Percentiles rank a stretch among this genome's conserved stretches.
Conservation (phyloP, 2,797 vertebrate genomes). For the Sebastes goodei region DNA sequence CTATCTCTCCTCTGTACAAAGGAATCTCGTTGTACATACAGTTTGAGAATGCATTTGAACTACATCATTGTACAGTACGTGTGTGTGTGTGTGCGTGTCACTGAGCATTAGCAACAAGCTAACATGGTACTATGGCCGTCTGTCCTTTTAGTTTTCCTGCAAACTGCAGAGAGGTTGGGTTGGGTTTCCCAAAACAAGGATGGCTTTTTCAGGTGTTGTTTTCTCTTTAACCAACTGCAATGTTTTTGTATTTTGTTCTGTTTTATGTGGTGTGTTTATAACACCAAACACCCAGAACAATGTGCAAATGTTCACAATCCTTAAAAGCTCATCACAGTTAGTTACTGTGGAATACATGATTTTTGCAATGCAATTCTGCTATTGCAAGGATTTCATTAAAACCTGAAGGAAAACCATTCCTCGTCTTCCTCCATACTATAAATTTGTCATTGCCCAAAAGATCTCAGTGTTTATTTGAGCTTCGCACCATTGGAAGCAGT, state of each 20-base stretch:
- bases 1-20: conserved; percentile 64
- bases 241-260: not conserved
- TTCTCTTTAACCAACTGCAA: not conserved
- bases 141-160: conserved; percentile 24
- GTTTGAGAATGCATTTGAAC: conserved; percentile 52
- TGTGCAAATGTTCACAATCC: not conserved
- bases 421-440: not conserved
- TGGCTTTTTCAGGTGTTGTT: not conserved
- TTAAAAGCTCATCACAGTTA: not conserved
- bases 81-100: conserved; percentile 46
- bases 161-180: conserved; percentile 35
- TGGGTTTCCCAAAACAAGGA: conserved; percentile 29
- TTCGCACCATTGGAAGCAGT: conserved; percentile 17
- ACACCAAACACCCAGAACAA: not conserved
- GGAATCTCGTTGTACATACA: conserved; percentile 61
- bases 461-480: not conserved
- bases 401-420: not conserved
- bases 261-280: not conserved
- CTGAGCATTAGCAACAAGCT: conserved; percentile 46
- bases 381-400: not conserved
- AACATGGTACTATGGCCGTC: conserved; percentile 24
- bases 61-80: conserved; percentile 56
- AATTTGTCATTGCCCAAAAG: not conserved
- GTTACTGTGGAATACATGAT: not conserved
- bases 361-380: not conserved